Base-by-base conservation (phyloP, 1,140 invertebrate species). In the Scaptomyza montana region DNA sequence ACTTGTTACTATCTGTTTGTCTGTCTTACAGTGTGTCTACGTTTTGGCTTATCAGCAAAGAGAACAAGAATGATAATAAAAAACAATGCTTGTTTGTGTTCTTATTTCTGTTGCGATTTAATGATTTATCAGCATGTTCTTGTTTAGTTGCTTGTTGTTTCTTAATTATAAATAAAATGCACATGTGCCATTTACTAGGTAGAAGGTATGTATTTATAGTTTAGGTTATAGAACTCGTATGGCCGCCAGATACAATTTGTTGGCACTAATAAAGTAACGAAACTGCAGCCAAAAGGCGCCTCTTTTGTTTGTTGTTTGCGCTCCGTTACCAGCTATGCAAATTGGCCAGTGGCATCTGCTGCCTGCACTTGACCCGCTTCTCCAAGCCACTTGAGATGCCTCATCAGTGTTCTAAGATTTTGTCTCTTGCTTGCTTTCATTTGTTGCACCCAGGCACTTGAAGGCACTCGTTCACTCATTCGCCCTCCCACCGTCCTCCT, bases 341-440 rank as follows among this genome's bases (percentile, higher is more conserved):
- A 89, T 89, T 87, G 82, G 81, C 78, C 80, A 78, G 64, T 69
- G 78, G 78, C 63, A 39, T 43, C 28, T 54, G 13, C 41, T 30
- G 41, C 41, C 84, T 89, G 84, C 79, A 89, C 82, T 87, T 89
- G 82, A 84, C 84, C 82, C 74, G 66, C 75, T 51, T 63, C 39
- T 50, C 39, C 28, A 9, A 36, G 33, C 60, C 78, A 82, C 82
- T 87, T 71, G 75, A 87, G 78, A 49, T 87, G 82, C 62, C 82
- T 89, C 84, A 89, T 89, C 82, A 81, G 80, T 59, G 57, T 19
- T 55, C 43, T 2, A 56, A 63, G 56, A 25, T 66, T 68, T 70
- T 59, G 30, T 50, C 69, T 61, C 57, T 43, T 70, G 67, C 70
- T 64, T 64, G 53, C 59, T 73, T 78, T 16, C 16, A 16, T 16